These are phyloP conservation scores for Mustela nigripes DNA, from an alignment of 2,113 vertebrate genomes.

Conservation along the genomic window DNA sequence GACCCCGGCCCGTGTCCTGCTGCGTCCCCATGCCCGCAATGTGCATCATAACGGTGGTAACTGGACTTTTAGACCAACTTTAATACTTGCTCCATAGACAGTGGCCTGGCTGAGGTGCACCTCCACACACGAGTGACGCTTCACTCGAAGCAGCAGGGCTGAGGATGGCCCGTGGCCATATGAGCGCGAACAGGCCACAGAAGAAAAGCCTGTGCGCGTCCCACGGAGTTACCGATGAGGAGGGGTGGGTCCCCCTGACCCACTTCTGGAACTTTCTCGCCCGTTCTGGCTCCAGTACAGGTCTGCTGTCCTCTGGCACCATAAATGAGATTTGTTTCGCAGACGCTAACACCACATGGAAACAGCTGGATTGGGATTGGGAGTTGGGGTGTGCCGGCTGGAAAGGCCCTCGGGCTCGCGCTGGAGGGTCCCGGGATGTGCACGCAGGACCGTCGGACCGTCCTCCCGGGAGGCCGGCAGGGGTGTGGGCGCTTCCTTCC, in stretches of 20 bases:
- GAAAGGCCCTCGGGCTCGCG: not conserved
- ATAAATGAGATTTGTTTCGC: slow-evolving; percentile 4
- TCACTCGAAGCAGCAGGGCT: too few species aligned
- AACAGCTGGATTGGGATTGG: not conserved
- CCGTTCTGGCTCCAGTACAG: not conserved
- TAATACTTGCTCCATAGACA: not conserved
- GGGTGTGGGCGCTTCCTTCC: rapidly evolving
- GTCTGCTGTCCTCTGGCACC: not conserved
- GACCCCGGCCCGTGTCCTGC: too few species aligned
- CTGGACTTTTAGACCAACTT: not conserved
- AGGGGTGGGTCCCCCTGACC: not conserved
- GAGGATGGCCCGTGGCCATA: rapidly evolving
- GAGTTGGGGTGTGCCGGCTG: not conserved
- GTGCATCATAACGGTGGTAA: not conserved
- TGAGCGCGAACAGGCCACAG: rapidly evolving
- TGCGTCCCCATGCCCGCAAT: too few species aligned
- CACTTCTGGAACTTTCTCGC: not conserved
- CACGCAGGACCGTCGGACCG: rapidly evolving
- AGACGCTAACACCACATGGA: not conserved
- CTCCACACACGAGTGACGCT: not conserved
- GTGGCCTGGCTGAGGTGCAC: too few species aligned
- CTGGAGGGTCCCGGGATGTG: not conserved
- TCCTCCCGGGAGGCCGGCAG: not conserved
- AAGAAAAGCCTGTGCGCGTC: rapidly evolving
- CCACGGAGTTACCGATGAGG: rapidly evolving